Conservation (phyloP, 2,888 invertebrate genomes). For the Mythimna lalbum region DNA sequence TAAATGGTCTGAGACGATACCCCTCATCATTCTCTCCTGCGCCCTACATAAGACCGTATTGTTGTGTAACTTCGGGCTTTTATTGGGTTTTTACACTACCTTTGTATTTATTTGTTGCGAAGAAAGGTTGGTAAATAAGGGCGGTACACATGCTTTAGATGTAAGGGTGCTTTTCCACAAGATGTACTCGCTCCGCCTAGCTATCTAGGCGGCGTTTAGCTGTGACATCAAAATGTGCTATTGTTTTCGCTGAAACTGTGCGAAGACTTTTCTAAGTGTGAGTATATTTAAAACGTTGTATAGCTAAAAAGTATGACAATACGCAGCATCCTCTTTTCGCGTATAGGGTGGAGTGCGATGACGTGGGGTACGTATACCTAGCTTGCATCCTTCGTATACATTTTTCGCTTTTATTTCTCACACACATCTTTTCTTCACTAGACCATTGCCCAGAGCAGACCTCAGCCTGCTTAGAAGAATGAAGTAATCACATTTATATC, state of each 20-base stretch:
- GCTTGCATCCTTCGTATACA: background rate
- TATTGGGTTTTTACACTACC: conserved; percentile 64
- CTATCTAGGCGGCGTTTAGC: background rate
- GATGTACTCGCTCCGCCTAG: background rate
- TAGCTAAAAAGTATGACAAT: background rate
- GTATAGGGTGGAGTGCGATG: background rate
- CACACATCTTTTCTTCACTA: too few relatives aligned
- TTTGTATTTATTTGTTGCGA: conserved; percentile 56
- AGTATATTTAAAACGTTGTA: background rate
- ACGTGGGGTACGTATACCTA: background rate
- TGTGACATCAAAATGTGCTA: background rate
- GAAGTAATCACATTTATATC: too few relatives aligned
- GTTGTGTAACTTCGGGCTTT: conserved; percentile 63
- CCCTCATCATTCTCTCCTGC: conserved; percentile 71
- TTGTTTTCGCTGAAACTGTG: background rate
- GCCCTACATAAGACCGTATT: conserved; percentile 66
- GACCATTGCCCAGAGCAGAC: too few relatives aligned
- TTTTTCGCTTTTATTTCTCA: too few relatives aligned
- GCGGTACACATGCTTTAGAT: conserved; percentile 39
- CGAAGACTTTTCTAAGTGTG: background rate
- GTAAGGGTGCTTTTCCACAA: conserved; percentile 5
- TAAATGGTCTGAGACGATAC: conserved; percentile 75
- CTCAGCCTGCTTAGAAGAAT: too few relatives aligned
- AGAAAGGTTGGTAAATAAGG: conserved; percentile 51
- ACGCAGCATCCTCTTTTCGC: background rate